Percentiles rank a stretch among this genome's conserved stretches.
Evolutionary conservation across 2,113 vertebrate genomes (phyloP).

Genomic region (Anoura caudifer): DNA sequence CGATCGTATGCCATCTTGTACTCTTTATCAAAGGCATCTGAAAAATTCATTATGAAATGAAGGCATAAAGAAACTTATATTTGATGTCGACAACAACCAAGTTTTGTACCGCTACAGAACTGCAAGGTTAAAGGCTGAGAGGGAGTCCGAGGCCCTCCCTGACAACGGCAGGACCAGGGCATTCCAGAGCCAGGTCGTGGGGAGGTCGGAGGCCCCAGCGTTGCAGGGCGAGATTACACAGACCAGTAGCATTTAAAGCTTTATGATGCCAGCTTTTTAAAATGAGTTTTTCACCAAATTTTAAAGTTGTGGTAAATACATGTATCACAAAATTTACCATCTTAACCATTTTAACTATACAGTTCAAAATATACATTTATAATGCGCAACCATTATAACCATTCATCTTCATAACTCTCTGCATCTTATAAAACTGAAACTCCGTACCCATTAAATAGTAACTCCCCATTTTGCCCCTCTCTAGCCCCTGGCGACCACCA

Average conservation of each 20-base stretch:
- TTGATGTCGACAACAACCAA: not conserved
- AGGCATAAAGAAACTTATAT: slow-evolving; percentile 2
- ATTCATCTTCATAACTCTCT: not conserved
- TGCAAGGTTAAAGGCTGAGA: not conserved
- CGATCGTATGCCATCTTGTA: slow-evolving; percentile 98
- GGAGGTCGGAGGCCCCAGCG: not conserved
- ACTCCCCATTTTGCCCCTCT: not conserved
- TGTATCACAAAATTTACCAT: not conserved
- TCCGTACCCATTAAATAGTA: not conserved
- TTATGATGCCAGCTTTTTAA: not conserved
- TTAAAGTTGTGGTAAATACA: not conserved
- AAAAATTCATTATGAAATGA: slow-evolving; percentile 22
- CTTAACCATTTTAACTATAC: not conserved
- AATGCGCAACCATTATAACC: not conserved
- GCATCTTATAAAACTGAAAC: not conserved
- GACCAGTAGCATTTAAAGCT: not conserved
- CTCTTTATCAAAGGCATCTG: slow-evolving; percentile 98
- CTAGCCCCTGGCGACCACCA: not conserved
- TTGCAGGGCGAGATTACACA: not conserved
- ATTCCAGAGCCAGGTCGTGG: not conserved
- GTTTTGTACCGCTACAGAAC: not conserved
- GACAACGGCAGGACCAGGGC: not conserved
- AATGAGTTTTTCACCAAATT: not conserved
- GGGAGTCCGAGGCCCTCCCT: not conserved
- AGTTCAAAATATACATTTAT: not conserved